Conservation (phyloP, 1,140 invertebrate species). For the Eriosoma lanigerum region DNA sequence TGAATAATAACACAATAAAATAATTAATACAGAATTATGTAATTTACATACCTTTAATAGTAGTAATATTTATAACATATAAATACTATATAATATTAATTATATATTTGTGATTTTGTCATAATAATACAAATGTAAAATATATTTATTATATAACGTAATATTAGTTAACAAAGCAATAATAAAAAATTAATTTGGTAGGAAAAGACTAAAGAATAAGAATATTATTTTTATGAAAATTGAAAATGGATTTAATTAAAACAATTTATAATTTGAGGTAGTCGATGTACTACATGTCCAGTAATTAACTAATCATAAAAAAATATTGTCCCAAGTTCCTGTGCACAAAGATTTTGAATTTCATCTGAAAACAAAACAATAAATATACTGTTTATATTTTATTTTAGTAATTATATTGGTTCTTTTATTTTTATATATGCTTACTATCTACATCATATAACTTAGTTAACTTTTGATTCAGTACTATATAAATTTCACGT, state of each 20-base stretch:
- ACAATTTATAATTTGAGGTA: conserved; percentile 7
- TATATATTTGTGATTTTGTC: background rate
- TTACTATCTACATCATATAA: conserved; percentile 38
- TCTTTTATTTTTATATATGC: background rate
- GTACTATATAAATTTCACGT: conserved; percentile 42
- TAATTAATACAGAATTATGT: too few relatives aligned
- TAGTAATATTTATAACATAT: too few relatives aligned
- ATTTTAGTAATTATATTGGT: too few relatives aligned
- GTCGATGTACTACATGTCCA: background rate
- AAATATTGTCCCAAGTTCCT: conserved; percentile 45
- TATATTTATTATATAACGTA: too few relatives aligned
- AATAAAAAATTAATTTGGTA: background rate
- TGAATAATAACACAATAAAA: too few relatives aligned
- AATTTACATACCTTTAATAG: too few relatives aligned
- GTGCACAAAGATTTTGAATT: conserved; percentile 40
- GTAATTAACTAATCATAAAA: conserved; percentile 30
- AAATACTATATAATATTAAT: too few relatives aligned
- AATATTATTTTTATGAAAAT: conserved; percentile 6
- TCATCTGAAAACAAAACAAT: conserved; percentile 30
- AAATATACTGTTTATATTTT: background rate
- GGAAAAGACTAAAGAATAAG: background rate
- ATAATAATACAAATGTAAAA: background rate
- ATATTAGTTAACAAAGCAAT: background rate
- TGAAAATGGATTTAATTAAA: background rate
- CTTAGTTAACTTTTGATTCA: conserved; percentile 45